Base-by-base conservation (phyloP, 2,888 invertebrate genomes). In the Parochlus steinenii region DNA sequence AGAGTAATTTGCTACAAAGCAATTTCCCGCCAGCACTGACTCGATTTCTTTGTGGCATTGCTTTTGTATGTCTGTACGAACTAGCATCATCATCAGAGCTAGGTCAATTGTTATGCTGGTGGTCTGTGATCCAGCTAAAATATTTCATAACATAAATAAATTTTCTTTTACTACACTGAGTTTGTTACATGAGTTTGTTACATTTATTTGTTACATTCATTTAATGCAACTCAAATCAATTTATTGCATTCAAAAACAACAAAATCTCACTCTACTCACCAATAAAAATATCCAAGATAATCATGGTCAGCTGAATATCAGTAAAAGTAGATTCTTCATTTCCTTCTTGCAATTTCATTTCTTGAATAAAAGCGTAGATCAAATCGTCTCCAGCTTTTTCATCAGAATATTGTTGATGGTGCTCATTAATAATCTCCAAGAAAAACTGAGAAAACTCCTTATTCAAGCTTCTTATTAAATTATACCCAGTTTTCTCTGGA, bases 201-300 rank as follows among this genome's bases (percentile, higher is more conserved):
- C n/a, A n/a, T n/a, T n/a, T n/a, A n/a, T n/a, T n/a, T n/a, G n/a
- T n/a, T n/a, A n/a, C n/a, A n/a, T n/a, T n/a, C n/a, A n/a, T n/a
- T n/a, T n/a, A n/a, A n/a, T n/a, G n/a, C n/a, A n/a, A n/a, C n/a
- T n/a, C n/a, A n/a, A n/a, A n/a, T n/a, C n/a, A n/a, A n/a, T n/a
- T n/a, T n/a, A n/a, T n/a, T n/a, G n/a, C n/a, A n/a, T n/a, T n/a
- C n/a, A n/a, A n/a, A n/a, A n/a, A n/a, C n/a, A n/a, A n/a, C n/a
- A n/a, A n/a, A n/a, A n/a, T n/a, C n/a, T n/a, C n/a, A n/a, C n/a
- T n/a, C n/a, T n/a, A n/a, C n/a, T n/a, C n/a, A n/a, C n/a, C n/a
- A 45, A 77, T 65, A 44, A 77, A 73, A 29, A 77, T 59, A 49
- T 78, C 78, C 37, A 74, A 47, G 43, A 74, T 67, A 4, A 72